Evolutionary conservation across 2,113 vertebrate genomes (phyloP).

Genomic region (Rhinopomastus cyanomelas): DNA sequence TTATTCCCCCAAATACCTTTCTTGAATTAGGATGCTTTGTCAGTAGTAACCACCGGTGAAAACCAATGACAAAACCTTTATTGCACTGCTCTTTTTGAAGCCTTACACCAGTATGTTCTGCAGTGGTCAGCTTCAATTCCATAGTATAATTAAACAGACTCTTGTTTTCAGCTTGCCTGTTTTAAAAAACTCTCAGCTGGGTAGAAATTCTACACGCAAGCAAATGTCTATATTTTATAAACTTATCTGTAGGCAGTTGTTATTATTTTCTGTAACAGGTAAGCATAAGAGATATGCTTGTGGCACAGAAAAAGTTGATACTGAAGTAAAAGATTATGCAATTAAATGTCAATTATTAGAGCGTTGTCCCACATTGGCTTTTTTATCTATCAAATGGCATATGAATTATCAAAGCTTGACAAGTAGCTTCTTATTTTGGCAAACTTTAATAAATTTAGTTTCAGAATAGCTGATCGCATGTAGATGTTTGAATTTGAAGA

Average conservation of each 20-base stretch:
- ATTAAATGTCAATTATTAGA: constrained; percentile 21
- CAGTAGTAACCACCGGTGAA: background rate
- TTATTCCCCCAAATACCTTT: background rate
- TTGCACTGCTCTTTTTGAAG: background rate
- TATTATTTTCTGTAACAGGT: background rate
- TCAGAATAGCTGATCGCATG: background rate
- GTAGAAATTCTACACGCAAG: background rate
- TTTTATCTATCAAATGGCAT: background rate
- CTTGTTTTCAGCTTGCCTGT: background rate
- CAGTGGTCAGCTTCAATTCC: background rate
- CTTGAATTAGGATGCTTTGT: background rate
- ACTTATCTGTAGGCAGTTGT: background rate
- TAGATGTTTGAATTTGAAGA: background rate
- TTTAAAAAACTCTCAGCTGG: background rate
- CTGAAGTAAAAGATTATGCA: too few relatives aligned
- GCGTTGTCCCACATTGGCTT: background rate
- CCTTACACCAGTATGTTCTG: background rate
- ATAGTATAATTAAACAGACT: background rate
- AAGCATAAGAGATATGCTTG: background rate
- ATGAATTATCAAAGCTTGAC: background rate
- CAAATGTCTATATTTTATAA: constrained; percentile 15
- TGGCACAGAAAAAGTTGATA: background rate
- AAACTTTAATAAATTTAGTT: constrained; percentile 7
- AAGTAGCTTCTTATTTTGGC: background rate
- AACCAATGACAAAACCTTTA: background rate